Evolutionary conservation across 2,797 vertebrate genomes (phyloP), one percentile per base, ranked within the genome.

Genomic region (Tadarida brasiliensis): DNA sequence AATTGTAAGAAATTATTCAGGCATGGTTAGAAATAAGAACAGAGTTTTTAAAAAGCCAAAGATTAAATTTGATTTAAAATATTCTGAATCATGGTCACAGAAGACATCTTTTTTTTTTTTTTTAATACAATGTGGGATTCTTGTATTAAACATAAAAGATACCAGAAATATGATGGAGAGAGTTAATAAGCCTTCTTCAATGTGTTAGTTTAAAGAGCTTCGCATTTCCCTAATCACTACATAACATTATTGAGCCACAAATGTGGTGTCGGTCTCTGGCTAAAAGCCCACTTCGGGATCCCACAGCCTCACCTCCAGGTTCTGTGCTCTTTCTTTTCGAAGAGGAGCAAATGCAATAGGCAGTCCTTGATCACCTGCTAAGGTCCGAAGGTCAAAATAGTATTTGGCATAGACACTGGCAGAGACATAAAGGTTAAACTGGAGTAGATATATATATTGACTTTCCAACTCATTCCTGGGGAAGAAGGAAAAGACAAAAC

Each of bases 391-490:
- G 98, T 99, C 99, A 97, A 99, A 99, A 98, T 99, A 99, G 98
- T 99, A 99, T 98, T 99, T 99, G 98, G 98, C 99, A 95, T 99
- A 99, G 98, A 99, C 98, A 98, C 98, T 99, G 98, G 98, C 98
- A 93, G 98, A 98, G 97, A 99, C 98, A 94, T 99, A 98, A 97
- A 99, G 99, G 97, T 99, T 99, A 97, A 99, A 99, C 97, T 99
- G 99, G 95, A 99, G 98, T 70, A 99, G 97, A 98, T 99, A 99
- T 98, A 99, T 98, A 97, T 99, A 99, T 95, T 99, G 99, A 96
- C 99, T 99, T 98, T 99, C 99, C 99, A 99, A 99, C 98, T 99
- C 99, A 9, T 99, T 99, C 99, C 99, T 99, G 97, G 57, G 94
- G 97, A 77, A 93, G 0, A 0, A 95, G 76, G 84, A 97, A 96